Conservation (phyloP, 2,797 vertebrate species). For the Sarcophilus harrisii region DNA sequence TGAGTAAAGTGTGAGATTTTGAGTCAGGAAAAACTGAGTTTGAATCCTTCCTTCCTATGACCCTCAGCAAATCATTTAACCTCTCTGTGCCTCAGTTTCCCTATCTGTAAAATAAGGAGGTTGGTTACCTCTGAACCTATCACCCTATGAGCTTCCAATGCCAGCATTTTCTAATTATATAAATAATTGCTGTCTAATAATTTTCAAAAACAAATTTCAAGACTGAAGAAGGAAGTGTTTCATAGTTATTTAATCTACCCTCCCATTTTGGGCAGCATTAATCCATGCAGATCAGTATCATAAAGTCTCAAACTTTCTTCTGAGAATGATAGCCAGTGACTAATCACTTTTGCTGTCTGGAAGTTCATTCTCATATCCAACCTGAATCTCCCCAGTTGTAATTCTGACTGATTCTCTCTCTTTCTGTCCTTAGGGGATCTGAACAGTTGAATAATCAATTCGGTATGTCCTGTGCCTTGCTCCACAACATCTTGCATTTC, state of each 20-base stretch:
- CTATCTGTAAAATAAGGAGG: not conserved
- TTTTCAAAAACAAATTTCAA: not conserved
- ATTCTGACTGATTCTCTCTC: not conserved
- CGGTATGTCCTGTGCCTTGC: not conserved
- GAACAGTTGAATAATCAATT: conserved; percentile 7
- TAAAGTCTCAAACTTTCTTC: not conserved
- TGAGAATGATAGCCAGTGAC: not conserved
- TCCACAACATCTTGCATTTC: not conserved
- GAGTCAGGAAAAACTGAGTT: not conserved
- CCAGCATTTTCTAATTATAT: not conserved
- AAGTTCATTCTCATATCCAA: not conserved
- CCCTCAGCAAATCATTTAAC: not conserved
- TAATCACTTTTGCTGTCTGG: not conserved
- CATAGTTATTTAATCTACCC: not conserved
- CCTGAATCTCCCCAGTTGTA: not conserved
- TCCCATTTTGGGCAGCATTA: not conserved
- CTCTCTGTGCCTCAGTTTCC: not conserved
- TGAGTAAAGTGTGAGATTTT: not conserved
- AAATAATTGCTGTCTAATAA: not conserved
- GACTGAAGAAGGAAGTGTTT: not conserved
- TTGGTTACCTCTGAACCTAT: not conserved
- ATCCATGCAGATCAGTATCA: not conserved
- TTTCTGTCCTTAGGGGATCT: not conserved
- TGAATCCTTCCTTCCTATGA: not conserved
- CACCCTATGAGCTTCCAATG: not conserved